Base-by-base conservation (phyloP, 2,797 vertebrate species). In the Ctenochaetus hawaiiensis region DNA sequence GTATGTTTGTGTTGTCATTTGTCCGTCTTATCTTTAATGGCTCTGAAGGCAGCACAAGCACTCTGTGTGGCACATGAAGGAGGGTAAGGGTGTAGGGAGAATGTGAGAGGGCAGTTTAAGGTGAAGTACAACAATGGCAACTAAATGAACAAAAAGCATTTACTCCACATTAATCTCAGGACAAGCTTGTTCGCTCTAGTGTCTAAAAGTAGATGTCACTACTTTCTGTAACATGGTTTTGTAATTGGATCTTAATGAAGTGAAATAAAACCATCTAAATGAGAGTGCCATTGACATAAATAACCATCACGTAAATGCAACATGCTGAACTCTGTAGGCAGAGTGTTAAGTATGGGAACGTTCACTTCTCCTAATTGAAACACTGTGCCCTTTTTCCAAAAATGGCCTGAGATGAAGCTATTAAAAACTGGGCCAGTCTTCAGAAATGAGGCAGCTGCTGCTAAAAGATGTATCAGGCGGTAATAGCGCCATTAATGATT, bases 401-500 rank as follows among this genome's bases (percentile, higher is more conserved):
- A 87, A 90, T 70, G 79, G 77, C 68, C 60, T 44, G 16, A 73
- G 63, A 83, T 48, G 45, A 78, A 76, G 75, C 78, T 90, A 89
- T 91, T 87, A 87, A 89, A 89, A 89, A 83, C 75, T 30, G 67
- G 9, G 80, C 77, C 78, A 45, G 75, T 83, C 82, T 77, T 77
- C 81, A 80, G 68, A 78, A 90, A 84, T 78, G 80, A 89, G 68
- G 70, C 47, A 13, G 62, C 61, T 44, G 45, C 80, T 79, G 61
- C 75, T 84, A 37, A 85, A 85, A 91, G 78, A 91, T 66, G 80
- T 64, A 89, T 84, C 62, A 39, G 78, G 67, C 81, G 37, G 86
- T 91, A 91, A 92, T 82, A 66, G 90, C 11, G 20, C 34, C 81
- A 90, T 92, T 67, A 92, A 93, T 80, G 87, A 92, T 91, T 92